Base-by-base conservation (phyloP, 2,797 vertebrate species). In the Cirrhinus mrigala region DNA sequence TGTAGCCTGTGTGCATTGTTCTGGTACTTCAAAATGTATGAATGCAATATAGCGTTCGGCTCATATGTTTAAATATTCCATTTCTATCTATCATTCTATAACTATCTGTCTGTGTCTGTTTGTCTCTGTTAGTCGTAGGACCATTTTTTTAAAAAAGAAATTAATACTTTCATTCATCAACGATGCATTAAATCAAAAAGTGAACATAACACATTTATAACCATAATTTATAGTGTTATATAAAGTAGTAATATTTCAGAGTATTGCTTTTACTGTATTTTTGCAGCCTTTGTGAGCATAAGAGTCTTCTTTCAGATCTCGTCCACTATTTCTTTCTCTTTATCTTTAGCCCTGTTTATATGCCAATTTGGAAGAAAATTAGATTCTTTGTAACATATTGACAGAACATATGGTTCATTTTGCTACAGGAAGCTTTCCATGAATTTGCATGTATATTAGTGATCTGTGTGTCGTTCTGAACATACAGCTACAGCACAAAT, bases 1-100 rank as follows among this genome's bases (percentile, higher is more conserved):
- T 46, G 74, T 52, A 37, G 20, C 8, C 27, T 69, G 8, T 68
- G 27, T 78, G 83, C 74, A 79, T 79, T 84, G 50, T 78, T 78
- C 14, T 84, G 54, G 9, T 54, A 0, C 11, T 77, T 46, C 40
- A 50, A 20, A 82, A 33, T 82, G 3, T 40, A 20, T 40, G 6
- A 66, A 66, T 18, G 58, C 22, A 27, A 40, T 75, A 40, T 66
- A 66, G 9, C 14, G 29, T 40, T 76, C 7, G 50, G 58, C 14
- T 24, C 29, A 52, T 75, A n/a, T 62, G 15, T 78, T 78, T 62
- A 78, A 60, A 60, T 60, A 16, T 81, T 37, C 73, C 18, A 7
- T 54, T 2, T 33, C 46, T 20, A 16, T 52, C 48, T 44, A 27
- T n/a, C 11, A 14, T 5, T 29, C 14, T 75, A 8, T 11, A 0